Evolutionary conservation across 2,113 vertebrate species (phyloP).

Genomic region (Micronycteris hirsuta): DNA sequence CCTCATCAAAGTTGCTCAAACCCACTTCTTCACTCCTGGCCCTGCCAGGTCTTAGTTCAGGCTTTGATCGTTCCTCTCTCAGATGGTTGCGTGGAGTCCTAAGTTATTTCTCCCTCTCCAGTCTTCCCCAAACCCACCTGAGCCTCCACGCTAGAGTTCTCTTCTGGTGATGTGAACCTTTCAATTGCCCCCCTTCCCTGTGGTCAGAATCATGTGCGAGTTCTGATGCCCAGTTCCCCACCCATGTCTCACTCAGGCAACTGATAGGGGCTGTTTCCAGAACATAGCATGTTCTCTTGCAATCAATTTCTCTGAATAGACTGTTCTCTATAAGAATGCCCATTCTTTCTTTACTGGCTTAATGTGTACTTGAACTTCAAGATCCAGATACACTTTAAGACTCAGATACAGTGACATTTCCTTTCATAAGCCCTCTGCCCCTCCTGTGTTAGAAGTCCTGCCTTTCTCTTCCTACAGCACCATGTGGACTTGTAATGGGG

Average conservation of each 20-base stretch:
- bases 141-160: background rate
- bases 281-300: background rate
- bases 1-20: background rate
- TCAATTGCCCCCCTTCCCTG: no score
- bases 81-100: background rate
- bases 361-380: background rate
- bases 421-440: background rate
- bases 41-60: background rate
- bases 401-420: background rate
- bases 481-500: background rate
- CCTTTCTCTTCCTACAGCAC: background rate
- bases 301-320: background rate
- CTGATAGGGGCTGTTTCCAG: background rate
- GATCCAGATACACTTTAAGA: background rate
- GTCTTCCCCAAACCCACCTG: background rate
- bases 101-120: no score
- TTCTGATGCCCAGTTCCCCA: background rate
- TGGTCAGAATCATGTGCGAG: background rate
- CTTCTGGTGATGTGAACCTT: background rate
- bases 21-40: no score
- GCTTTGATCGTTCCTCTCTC: background rate
- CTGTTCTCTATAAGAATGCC: background rate
- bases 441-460: background rate
- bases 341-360: background rate
- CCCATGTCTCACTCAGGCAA: rapidly evolving